phyloP scores from a whole-genome alignment of 2,797 vertebrate genomes.

The Phrynocephalus forsythii region DNA sequence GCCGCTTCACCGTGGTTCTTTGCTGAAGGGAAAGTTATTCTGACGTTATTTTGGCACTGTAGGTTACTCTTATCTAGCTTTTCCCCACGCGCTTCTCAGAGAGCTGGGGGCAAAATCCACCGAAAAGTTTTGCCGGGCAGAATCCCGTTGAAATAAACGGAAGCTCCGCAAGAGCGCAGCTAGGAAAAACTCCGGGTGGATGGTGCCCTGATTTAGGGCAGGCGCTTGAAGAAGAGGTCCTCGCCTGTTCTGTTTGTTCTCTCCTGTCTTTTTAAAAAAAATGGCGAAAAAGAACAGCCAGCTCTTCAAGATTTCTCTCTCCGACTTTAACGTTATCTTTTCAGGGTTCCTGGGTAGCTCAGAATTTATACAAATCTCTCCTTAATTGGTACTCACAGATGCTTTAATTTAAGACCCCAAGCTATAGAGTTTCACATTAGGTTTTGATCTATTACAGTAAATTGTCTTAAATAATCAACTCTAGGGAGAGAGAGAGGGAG shows the following conservation, averaged over 20 bases:
- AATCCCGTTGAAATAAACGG: neutral
- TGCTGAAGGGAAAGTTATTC: neutral
- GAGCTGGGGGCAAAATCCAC: neutral
- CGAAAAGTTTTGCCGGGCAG: neutral
- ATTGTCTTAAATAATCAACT: slow-evolving; percentile 85
- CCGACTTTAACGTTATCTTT: slow-evolving; percentile 78
- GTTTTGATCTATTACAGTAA: slow-evolving; percentile 84
- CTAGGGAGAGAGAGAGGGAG: slow-evolving; percentile 69
- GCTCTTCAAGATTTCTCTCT: slow-evolving; percentile 62
- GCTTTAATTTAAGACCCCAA: slow-evolving; percentile 89
- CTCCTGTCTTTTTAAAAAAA: neutral
- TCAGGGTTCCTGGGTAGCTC: slow-evolving; percentile 79
- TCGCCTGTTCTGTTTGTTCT: neutral
- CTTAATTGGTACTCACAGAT: slow-evolving; percentile 92
- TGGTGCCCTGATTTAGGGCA: neutral
- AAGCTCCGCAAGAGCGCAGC: neutral
- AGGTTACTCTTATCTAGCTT: neutral
- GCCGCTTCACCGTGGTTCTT: neutral
- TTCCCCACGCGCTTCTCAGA: neutral
- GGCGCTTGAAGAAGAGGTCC: neutral
- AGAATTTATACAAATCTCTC: slow-evolving; percentile 91
- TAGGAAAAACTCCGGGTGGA: neutral
- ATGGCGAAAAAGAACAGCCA: neutral
- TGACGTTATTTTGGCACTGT: neutral
- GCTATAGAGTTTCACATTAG: slow-evolving; percentile 87